Base-by-base conservation (phyloP, 92 coral and sea anemone genomes). In the Porites rus region DNA sequence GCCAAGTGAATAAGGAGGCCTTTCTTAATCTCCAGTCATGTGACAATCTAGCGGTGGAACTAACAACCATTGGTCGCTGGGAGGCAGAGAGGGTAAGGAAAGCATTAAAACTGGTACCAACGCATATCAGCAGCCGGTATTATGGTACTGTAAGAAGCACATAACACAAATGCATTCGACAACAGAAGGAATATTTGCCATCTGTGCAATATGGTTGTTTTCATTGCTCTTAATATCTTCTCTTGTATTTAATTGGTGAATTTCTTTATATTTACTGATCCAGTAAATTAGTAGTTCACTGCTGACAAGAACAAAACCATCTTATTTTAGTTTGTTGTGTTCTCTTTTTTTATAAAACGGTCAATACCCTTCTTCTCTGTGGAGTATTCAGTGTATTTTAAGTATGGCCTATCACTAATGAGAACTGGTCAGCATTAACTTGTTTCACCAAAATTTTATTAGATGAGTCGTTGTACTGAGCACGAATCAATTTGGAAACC, bases 11-110 rank as follows among this genome's bases (percentile, higher is more conserved):
- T 58, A 64, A 60, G 38, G 80, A 92, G 78, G 84, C 84, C 62
- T 76, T 80, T 77, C 60, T 94, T 46, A 84, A 69, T 10, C 87
- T 94, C 19, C 89, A 84, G 83, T 76, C 92, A 56, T 90, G 90
- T 54, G 98, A 94, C 89, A 91, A 94, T 54, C 77, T 94, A 25
- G 91, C 93, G 8, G 90, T 94, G 68, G 89, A 90, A 64, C 86
- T 86, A 10, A 79, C 69, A 31, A 90, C 84, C 73, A 84, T 92
- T 24, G 65, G 69, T 58, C 88, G 87, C 69, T 90, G 87, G 60
- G 93, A 92, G 68, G 85, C 89, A 59, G 95, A 92, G 50, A 87
- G 90, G 95, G 98, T 92, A 74, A 77, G 76, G 7, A 43, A 6
- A 72, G 24, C 4, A 14, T 10, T 56, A 8, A 56, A 38, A 56